Conservation (phyloP, 2,888 invertebrate species). For the Steinernema scapterisci region DNA sequence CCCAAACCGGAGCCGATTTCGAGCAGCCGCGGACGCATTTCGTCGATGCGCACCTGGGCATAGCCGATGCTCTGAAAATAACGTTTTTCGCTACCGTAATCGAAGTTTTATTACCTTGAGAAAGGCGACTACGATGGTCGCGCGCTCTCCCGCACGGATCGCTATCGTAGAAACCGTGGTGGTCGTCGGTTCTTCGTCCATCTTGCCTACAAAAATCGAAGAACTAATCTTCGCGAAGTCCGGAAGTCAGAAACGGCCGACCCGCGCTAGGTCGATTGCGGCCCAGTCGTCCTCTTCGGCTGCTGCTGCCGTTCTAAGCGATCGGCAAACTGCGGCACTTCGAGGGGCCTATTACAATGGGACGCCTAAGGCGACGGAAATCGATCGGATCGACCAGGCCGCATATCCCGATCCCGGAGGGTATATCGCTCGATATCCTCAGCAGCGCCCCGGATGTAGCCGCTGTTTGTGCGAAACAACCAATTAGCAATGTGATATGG, state of each 20-base stretch:
- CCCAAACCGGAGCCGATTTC: conserved; percentile 79
- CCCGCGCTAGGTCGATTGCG: conserved; percentile 22
- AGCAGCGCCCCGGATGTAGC: no score
- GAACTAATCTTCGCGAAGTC: neutral
- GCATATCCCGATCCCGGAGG: no score
- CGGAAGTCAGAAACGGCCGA: neutral
- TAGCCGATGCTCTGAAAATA: conserved; percentile 78
- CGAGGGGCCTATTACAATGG: no score
- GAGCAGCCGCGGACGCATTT: conserved; percentile 82
- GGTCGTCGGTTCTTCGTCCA: conserved; percentile 40
- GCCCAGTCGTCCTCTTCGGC: neutral
- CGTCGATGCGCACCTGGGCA: conserved; percentile 82
- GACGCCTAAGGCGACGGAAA: no score
- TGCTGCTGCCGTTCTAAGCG: conserved; percentile 6
- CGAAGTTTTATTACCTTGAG: conserved; percentile 75
- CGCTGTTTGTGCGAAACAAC: no score
- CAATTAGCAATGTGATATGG: no score
- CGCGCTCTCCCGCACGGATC: conserved; percentile 80
- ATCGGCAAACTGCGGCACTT: no score
- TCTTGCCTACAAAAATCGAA: neutral
- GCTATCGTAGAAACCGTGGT: conserved; percentile 89
- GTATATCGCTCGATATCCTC: no score
- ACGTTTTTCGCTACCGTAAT: no score
- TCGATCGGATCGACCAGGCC: no score
- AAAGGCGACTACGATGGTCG: conserved; percentile 84